These are phyloP conservation scores for Hyles euphorbiae DNA, from an alignment of 1,140 invertebrate genomes.

Conservation along the genomic window DNA sequence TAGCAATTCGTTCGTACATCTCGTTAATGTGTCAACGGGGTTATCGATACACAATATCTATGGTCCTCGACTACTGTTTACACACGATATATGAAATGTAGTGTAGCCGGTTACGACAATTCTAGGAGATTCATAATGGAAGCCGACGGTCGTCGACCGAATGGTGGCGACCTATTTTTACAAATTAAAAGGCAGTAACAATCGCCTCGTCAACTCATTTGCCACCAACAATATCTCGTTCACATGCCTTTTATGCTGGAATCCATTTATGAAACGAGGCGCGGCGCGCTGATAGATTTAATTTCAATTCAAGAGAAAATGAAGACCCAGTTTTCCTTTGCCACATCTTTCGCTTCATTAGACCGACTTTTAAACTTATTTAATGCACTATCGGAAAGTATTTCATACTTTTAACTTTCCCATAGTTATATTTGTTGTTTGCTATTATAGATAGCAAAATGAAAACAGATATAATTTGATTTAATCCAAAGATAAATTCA, in stretches of 20 bases:
- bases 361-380: background rate
- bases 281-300: conserved; percentile 12
- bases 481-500: background rate
- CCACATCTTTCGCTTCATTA: conserved; percentile 5
- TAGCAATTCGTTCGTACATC: conserved; percentile 52
- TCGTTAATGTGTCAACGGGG: conserved; percentile 64
- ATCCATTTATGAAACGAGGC: conserved; percentile 20
- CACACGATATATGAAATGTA: conserved; percentile 17
- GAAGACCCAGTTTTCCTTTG: conserved; percentile 14
- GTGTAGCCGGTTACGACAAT: conserved; percentile 1
- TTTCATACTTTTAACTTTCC: too few species aligned
- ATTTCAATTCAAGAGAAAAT: conserved; percentile 21
- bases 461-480: too few species aligned
- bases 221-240: conserved; percentile 38
- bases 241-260: conserved; percentile 33
- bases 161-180: conserved; percentile 47
- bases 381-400: background rate
- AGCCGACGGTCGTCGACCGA: conserved; percentile 39
- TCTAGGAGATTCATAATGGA: conserved; percentile 15
- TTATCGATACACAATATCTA: conserved; percentile 50
- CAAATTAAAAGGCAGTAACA: conserved; percentile 45
- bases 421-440: background rate
- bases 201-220: conserved; percentile 44
- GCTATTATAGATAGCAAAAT: too few species aligned
- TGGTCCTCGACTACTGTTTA: conserved; percentile 33